Conservation (phyloP, 1,140 invertebrate species). For the Aphaenogaster rudis region DNA sequence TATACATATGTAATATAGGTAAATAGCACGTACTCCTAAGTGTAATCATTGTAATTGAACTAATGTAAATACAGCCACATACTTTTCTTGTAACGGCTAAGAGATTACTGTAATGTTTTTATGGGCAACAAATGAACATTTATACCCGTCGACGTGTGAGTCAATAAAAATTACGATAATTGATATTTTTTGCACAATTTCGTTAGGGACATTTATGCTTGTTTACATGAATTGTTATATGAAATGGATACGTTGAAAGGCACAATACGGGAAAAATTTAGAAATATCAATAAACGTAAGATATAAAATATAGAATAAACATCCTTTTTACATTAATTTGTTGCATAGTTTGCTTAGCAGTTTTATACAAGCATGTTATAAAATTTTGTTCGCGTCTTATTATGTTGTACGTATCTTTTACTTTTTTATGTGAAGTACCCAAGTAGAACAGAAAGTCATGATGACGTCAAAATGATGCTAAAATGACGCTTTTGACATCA, state of each 20-base stretch:
- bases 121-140: slow-evolving; percentile 77
- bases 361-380: neutral
- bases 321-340: neutral
- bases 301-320: neutral
- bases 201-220: neutral
- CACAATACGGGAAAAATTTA: neutral
- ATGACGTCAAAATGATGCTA: too few species aligned
- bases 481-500: too few species aligned
- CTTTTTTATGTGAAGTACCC: neutral
- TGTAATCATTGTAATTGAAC: slow-evolving; percentile 72
- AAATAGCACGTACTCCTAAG: slow-evolving; percentile 65
- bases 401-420: neutral
- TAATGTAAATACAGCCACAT: slow-evolving; percentile 75
- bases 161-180: slow-evolving; percentile 72
- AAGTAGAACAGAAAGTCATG: too few species aligned
- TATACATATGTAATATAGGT: slow-evolving; percentile 76
- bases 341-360: neutral
- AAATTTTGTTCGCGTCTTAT: neutral
- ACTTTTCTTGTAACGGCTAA: slow-evolving; percentile 71
- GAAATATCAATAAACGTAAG: neutral
- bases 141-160: slow-evolving; percentile 68
- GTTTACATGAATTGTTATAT: neutral
- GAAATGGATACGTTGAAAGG: neutral
- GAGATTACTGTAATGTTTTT: slow-evolving; percentile 79
- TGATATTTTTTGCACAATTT: slow-evolving; percentile 48